Conservation (phyloP, 2,888 invertebrate genomes). For the Lasioglossum lativentre region DNA sequence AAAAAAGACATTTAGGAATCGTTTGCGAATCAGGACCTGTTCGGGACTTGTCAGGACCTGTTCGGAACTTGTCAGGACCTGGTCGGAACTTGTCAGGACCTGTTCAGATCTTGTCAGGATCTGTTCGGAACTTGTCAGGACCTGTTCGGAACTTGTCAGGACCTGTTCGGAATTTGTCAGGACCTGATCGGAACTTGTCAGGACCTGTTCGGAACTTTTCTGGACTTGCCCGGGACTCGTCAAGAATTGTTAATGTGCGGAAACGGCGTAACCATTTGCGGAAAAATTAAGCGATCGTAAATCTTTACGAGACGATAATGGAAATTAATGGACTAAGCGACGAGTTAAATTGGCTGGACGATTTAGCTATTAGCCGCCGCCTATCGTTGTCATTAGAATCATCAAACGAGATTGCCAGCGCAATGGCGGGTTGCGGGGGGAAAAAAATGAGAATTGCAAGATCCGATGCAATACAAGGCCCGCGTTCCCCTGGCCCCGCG, state of each 20-base stretch:
- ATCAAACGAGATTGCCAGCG: neutral
- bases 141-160: too few species aligned
- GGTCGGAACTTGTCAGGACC: too few species aligned
- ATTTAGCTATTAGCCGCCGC: slow-evolving; percentile 36
- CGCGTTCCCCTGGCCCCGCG: too few species aligned
- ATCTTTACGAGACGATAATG: slow-evolving; percentile 1
- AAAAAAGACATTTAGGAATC: neutral
- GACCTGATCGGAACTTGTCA: too few species aligned
- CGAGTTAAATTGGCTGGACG: slow-evolving; percentile 1
- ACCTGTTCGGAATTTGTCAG: too few species aligned
- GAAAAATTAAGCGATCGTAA: neutral
- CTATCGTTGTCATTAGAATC: neutral
- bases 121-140: too few species aligned
- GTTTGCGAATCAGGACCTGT: neutral
- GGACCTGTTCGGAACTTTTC: too few species aligned
- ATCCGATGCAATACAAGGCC: neutral
- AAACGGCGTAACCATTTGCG: neutral
- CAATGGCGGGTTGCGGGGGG: neutral
- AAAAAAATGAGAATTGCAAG: neutral
- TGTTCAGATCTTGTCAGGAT: too few species aligned
- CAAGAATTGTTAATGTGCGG: neutral
- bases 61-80: too few species aligned
- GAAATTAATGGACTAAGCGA: slow-evolving; percentile 4
- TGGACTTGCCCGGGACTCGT: too few species aligned
- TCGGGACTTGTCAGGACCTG: too few species aligned